These are phyloP conservation scores for Cecropterus lyciades DNA, from an alignment of 1,140 invertebrate species.

Conservation along the genomic window DNA sequence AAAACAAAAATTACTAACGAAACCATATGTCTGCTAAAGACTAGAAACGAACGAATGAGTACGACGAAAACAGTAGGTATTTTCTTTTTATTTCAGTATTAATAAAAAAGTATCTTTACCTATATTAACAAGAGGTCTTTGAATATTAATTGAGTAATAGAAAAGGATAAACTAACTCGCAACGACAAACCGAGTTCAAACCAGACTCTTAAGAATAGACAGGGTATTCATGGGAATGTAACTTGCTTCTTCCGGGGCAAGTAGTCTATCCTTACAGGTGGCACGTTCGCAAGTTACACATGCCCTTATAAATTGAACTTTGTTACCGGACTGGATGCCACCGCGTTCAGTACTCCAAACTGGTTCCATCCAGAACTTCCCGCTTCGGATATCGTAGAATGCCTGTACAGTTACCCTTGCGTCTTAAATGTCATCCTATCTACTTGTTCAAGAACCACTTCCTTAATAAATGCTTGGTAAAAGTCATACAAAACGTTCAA, in stretches of 20 bases:
- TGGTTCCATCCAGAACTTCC: constrained; percentile 70
- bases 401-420: constrained; percentile 67
- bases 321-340: constrained; percentile 62
- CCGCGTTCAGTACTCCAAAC: constrained; percentile 74
- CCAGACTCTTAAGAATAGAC: too few species aligned
- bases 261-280: constrained; percentile 38
- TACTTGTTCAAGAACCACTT: constrained; percentile 41
- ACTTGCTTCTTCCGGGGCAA: neutral
- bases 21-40: too few species aligned
- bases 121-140: too few species aligned
- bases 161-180: too few species aligned
- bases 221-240: neutral
- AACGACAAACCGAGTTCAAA: too few species aligned
- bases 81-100: too few species aligned
- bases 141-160: too few species aligned
- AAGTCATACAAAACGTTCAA: neutral
- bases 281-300: constrained; percentile 44
- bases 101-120: too few species aligned
- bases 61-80: too few species aligned
- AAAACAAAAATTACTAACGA: too few species aligned
- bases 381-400: constrained; percentile 74
- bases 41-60: too few species aligned
- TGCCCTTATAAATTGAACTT: constrained; percentile 68
- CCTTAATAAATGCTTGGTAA: constrained; percentile 37
- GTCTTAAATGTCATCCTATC: constrained; percentile 39